Evolutionary conservation across 2,797 vertebrate genomes (phyloP), one percentile per base, ranked within the genome.

Genomic region (Podarcis siculus): DNA sequence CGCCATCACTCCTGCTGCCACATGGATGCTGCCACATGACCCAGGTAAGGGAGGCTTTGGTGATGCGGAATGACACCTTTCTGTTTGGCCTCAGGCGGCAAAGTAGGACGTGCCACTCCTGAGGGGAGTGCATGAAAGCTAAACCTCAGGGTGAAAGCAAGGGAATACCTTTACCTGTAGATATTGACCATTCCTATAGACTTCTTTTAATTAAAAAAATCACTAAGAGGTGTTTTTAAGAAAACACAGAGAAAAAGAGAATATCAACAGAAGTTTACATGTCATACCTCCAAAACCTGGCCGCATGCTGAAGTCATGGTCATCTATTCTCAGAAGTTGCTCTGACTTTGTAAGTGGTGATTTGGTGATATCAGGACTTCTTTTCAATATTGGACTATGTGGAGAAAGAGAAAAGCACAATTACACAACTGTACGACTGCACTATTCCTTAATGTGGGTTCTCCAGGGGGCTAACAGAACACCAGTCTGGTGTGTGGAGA

Each of bases 301-400:
- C 78, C 99, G 98, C 99, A 99, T 99, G 95, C 98, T 99, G 96
- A 99, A 99, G 82, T 99, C 99, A 0, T 99, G 99, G 95, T 99
- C 98, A 0, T 99, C 98, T 97, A 99, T 99, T 96, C 98, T 97
- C 93, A 99, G 97, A 86, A 99, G 98, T 93, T 99, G 99, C 92
- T 99, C 99, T 8, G 99, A 99, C 93, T 99, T 99, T 1, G 97
- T 99, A 96, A 98, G 96, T 0, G 97, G 98, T 5, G 98, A 98
- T 95, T 99, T 99, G 61, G 99, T 99, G 96, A 99, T 98, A 94
- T 99, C 99, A 42, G 98, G 98, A 91, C 98, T 99, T 95, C 98
- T 96, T 95, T 98, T 99, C 93, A 98, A 97, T 95, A 99, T 97
- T 7, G 98, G 98, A 93, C 99, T 99, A 79, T 8, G 86, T 64